Evolutionary conservation across 1,140 invertebrate genomes (phyloP).

Genomic region (Drosophila aff.): DNA sequence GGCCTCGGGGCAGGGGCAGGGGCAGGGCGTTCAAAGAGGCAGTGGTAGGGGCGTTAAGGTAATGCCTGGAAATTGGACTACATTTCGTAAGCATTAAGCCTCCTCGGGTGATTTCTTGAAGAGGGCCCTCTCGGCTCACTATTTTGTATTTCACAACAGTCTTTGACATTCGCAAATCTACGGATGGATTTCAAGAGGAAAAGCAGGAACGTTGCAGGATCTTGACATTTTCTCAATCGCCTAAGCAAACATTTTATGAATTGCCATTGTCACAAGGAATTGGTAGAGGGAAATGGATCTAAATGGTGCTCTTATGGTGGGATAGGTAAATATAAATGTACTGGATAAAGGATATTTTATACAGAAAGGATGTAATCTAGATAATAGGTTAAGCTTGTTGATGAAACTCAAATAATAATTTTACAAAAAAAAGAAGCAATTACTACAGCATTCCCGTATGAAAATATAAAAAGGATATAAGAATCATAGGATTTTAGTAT

Average conservation of each 20-base stretch:
- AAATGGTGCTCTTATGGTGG: constrained; percentile 7
- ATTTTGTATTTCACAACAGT: constrained; percentile 20
- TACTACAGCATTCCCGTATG: too few relatives aligned
- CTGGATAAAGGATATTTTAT: not conserved
- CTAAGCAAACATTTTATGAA: constrained; percentile 47
- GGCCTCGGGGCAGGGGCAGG: constrained; percentile 14
- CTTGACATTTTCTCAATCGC: constrained; percentile 57
- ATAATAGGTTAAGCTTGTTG: not conserved
- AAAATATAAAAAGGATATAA: too few relatives aligned
- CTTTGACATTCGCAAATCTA: constrained; percentile 51
- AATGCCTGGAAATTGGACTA: constrained; percentile 58
- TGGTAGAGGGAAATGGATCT: not conserved
- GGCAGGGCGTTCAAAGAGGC: constrained; percentile 33
- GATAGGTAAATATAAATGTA: constrained; percentile 10
- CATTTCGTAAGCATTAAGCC: constrained; percentile 54
- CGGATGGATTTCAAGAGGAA: constrained; percentile 16
- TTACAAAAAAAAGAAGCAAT: not conserved
- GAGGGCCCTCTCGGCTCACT: constrained; percentile 7
- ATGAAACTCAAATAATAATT: not conserved
- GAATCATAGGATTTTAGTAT: too few relatives aligned
- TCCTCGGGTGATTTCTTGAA: constrained; percentile 34
- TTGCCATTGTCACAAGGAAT: constrained; percentile 9
- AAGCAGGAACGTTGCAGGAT: constrained; percentile 5
- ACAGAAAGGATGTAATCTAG: not conserved
- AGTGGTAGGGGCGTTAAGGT: constrained; percentile 39